Percentiles rank a stretch among this genome's conserved stretches.
Conservation (phyloP, 2,888 invertebrate genomes). For the Phalera bucephala region DNA sequence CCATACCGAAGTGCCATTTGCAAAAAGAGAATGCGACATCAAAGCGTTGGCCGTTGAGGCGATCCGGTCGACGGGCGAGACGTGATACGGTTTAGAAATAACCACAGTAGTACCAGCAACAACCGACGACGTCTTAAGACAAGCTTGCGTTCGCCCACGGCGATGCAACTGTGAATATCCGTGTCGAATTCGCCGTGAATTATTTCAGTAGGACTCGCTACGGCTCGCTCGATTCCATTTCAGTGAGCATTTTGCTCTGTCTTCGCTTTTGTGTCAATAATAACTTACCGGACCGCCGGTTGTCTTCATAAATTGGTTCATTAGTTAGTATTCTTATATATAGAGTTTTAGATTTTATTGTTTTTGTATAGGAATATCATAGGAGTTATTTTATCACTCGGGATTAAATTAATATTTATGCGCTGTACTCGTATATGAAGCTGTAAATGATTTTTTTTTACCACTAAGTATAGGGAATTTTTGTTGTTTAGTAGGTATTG, state of each 20-base stretch:
- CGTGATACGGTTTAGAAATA: conserved; percentile 79
- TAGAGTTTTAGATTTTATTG: conserved; percentile 35
- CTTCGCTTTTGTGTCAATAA: conserved; percentile 59
- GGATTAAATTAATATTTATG: too few relatives aligned
- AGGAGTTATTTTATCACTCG: not conserved
- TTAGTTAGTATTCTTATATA: conserved; percentile 54
- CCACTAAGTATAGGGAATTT: too few relatives aligned
- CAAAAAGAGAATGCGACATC: conserved; percentile 80
- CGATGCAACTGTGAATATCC: conserved; percentile 53
- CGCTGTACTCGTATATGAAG: too few relatives aligned
- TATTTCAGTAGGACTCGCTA: conserved; percentile 66
- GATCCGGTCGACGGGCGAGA: conserved; percentile 62
- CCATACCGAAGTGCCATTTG: conserved; percentile 69
- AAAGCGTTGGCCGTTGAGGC: conserved; percentile 64
- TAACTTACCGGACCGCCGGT: conserved; percentile 55
- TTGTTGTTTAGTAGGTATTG: too few relatives aligned
- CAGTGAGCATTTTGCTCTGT: conserved; percentile 59
- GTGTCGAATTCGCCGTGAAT: conserved; percentile 72
- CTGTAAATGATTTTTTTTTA: too few relatives aligned
- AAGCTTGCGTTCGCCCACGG: conserved; percentile 59
- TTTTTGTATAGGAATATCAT: conserved; percentile 22
- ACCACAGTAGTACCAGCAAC: conserved; percentile 47
- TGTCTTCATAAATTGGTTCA: conserved; percentile 66
- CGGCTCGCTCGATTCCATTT: conserved; percentile 64
- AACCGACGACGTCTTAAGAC: conserved; percentile 55